These are phyloP conservation scores for Drosophila repletoides DNA, from an alignment of 1,140 invertebrate species.

Conservation along the genomic window DNA sequence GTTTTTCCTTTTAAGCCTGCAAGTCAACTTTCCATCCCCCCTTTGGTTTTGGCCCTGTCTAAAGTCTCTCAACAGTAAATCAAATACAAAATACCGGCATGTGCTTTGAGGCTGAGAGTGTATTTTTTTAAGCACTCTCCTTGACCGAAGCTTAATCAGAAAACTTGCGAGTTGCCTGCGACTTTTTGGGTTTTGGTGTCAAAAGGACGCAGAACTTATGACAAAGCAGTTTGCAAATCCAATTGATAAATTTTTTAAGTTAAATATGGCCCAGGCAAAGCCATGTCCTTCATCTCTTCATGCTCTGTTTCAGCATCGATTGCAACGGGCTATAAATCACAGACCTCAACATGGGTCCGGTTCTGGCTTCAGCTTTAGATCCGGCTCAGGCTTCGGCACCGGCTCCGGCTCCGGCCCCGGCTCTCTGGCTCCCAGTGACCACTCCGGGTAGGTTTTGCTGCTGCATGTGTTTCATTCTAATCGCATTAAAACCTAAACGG, in stretches of 20 bases:
- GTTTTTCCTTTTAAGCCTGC: too few species aligned
- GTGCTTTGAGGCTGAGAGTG: constrained; percentile 36
- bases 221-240: constrained; percentile 73
- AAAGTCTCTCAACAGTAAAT: constrained; percentile 65
- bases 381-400: too few species aligned
- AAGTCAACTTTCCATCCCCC: not conserved
- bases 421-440: not conserved
- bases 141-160: constrained; percentile 44
- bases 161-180: constrained; percentile 33
- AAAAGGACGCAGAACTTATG: constrained; percentile 65
- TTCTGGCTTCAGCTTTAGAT: not conserved
- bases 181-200: constrained; percentile 19
- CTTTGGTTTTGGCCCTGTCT: too few species aligned
- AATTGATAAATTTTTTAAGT: constrained; percentile 73
- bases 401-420: not conserved
- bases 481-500: constrained; percentile 74
- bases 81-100: constrained; percentile 74
- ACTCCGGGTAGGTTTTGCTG: too few species aligned
- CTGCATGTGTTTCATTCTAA: constrained; percentile 65
- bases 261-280: constrained; percentile 50
- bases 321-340: constrained; percentile 65
- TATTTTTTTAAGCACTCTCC: not conserved
- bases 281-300: not conserved
- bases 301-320: constrained; percentile 45
- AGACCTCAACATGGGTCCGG: constrained; percentile 15